Evolutionary conservation across 2,888 invertebrate genomes (phyloP).

Genomic region (Erebia palarica): DNA sequence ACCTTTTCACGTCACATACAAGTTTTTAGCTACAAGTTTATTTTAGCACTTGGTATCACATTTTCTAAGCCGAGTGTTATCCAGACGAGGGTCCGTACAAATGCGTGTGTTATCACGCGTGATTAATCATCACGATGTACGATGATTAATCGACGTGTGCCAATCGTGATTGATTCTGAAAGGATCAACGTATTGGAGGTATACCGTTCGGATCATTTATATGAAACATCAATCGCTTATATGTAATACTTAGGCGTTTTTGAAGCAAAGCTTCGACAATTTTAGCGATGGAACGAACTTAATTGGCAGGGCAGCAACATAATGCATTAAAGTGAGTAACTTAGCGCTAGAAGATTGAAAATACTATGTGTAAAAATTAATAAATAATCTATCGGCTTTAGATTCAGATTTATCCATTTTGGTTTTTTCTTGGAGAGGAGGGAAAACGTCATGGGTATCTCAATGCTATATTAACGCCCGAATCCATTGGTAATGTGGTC

Average conservation of each 20-base stretch:
- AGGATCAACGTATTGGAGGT: constrained; percentile 33
- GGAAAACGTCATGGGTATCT: too few relatives aligned
- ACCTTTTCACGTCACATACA: constrained; percentile 18
- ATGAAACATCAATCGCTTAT: constrained; percentile 1
- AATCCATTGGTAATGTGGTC: too few relatives aligned
- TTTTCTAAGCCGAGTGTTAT: constrained; percentile 17
- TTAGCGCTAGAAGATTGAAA: too few relatives aligned
- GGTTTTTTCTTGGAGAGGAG: too few relatives aligned
- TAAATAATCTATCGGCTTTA: too few relatives aligned
- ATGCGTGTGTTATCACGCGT: constrained; percentile 26
- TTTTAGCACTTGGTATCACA: constrained; percentile 23
- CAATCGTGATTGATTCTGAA: constrained; percentile 39
- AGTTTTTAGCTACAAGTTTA: constrained; percentile 20
- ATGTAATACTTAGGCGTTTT: background rate
- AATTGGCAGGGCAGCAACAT: too few relatives aligned
- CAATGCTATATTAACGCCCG: too few relatives aligned
- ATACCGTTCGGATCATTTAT: constrained; percentile 22
- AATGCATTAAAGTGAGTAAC: too few relatives aligned
- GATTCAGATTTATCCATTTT: too few relatives aligned
- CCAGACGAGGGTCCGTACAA: constrained; percentile 25
- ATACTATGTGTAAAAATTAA: too few relatives aligned
- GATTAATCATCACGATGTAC: constrained; percentile 29
- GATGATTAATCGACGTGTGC: constrained; percentile 39
- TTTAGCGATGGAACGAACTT: too few relatives aligned
- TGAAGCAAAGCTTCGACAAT: background rate